These are phyloP conservation scores for Sebastes schlegelii DNA, from an alignment of 2,113 vertebrate species.

Conservation along the genomic window DNA sequence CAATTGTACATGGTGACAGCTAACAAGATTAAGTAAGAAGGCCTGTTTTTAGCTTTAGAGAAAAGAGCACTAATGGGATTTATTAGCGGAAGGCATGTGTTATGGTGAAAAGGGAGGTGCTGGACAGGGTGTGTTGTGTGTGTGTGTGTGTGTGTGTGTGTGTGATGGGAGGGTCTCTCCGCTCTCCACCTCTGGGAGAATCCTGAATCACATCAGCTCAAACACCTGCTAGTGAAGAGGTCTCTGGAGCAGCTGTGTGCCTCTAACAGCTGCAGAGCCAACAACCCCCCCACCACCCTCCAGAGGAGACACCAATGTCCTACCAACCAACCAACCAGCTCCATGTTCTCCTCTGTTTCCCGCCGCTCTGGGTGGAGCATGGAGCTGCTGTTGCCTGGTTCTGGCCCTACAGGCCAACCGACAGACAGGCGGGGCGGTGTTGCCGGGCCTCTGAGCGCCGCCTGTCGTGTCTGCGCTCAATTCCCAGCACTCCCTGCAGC, in stretches of 20 bases:
- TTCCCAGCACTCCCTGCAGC: slow-evolving; percentile 23
- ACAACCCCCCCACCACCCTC: neutral
- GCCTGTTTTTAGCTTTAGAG: slow-evolving; percentile 53
- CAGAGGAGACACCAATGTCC: slow-evolving; percentile 23
- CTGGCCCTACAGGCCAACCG: neutral
- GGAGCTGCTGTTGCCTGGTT: slow-evolving; percentile 16
- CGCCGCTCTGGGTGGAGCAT: slow-evolving; percentile 22
- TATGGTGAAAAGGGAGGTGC: neutral
- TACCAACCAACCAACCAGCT: slow-evolving; percentile 10
- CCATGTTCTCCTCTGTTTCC: slow-evolving; percentile 4
- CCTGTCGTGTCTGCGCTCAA: slow-evolving; percentile 8
- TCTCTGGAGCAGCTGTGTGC: slow-evolving; percentile 54
- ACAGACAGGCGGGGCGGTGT: slow-evolving; percentile 10
- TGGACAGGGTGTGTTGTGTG: neutral
- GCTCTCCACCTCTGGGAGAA: slow-evolving; percentile 45
- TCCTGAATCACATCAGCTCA: slow-evolving; percentile 45
- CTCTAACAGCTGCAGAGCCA: slow-evolving; percentile 53
- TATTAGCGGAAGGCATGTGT: slow-evolving; percentile 25
- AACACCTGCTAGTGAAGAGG: slow-evolving; percentile 51
- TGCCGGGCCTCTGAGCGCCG: neutral
- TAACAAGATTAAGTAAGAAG: slow-evolving; percentile 52
- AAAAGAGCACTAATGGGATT: slow-evolving; percentile 57
- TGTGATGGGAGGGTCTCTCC: slow-evolving; percentile 2
- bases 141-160: neutral
- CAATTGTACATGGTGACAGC: slow-evolving; percentile 22